phyloP scores from a whole-genome alignment of 2,113 vertebrate species.

The Nymphicus hollandicus region DNA sequence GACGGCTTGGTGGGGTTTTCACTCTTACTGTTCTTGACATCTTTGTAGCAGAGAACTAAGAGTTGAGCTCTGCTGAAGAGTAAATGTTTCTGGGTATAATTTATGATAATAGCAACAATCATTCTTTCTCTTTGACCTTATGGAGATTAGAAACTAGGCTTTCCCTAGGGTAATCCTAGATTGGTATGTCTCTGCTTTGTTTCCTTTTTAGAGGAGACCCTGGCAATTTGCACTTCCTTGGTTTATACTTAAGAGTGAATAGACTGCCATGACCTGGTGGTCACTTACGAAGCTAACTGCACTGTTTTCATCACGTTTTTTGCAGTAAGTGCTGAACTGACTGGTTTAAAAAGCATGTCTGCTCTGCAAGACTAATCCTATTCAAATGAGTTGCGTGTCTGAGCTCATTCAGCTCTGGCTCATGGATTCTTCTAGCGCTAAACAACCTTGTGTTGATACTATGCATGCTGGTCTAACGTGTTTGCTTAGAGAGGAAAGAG shows the following conservation, averaged over 20 bases:
- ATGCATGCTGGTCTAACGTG: not conserved
- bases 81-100: conserved; percentile 22
- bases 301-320: not conserved
- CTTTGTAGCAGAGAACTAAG: not conserved
- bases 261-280: not conserved
- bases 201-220: not conserved
- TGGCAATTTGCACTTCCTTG: not conserved
- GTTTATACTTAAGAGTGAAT: not conserved
- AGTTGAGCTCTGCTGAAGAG: not conserved
- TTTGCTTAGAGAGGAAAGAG: not conserved
- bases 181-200: not conserved
- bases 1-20: not conserved
- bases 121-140: not conserved
- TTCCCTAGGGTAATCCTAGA: not conserved
- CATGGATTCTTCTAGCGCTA: not conserved
- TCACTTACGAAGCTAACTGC: not conserved
- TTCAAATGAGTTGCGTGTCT: conserved; percentile 17
- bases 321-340: not conserved
- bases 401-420: conserved; percentile 1
- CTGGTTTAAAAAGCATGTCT: not conserved
- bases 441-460: not conserved
- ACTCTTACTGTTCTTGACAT: conserved; percentile 21
- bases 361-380: conserved; percentile 17
- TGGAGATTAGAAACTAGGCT: not conserved
- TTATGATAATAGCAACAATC: conserved; percentile 20